Percentiles rank a stretch among this genome's conserved stretches.
These are phyloP conservation scores for Poeciliopsis turneri DNA, from an alignment of 2,797 vertebrate genomes.

Conservation along the genomic window DNA sequence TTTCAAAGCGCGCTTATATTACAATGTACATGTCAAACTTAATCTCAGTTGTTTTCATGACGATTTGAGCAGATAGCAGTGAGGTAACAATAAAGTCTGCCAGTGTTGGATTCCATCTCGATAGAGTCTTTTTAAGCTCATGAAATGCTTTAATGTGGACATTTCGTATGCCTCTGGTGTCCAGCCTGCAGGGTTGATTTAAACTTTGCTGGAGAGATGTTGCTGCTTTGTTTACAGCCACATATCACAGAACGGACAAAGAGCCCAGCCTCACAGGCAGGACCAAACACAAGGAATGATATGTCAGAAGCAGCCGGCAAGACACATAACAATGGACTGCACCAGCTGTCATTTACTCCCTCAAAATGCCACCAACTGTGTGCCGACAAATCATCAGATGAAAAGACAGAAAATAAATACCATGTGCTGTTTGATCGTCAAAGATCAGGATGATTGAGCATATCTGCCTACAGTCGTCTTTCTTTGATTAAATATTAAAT, in stretches of 20 bases:
- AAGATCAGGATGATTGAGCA: not conserved
- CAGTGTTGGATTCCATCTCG: not conserved
- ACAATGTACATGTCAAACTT: not conserved
- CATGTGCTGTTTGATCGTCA: constrained; percentile 6
- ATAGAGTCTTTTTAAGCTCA: not conserved
- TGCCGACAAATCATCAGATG: constrained; percentile 70
- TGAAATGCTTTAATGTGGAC: constrained; percentile 10
- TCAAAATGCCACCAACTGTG: constrained; percentile 72
- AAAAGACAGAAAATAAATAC: constrained; percentile 10
- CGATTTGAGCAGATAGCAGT: not conserved
- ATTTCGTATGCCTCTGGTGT: not conserved
- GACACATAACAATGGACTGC: constrained; percentile 60
- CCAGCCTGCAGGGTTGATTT: constrained; percentile 14
- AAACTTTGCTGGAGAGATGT: constrained; percentile 14
- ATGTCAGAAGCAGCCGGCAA: constrained; percentile 47
- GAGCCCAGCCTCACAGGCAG: constrained; percentile 35
- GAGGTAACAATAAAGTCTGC: not conserved
- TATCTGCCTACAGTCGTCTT: not conserved
- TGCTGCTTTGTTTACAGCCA: constrained; percentile 4
- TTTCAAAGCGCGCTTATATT: not conserved
- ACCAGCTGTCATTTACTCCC: constrained; percentile 62
- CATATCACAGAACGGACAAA: constrained; percentile 15
- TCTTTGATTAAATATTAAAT: not conserved
- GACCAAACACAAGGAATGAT: constrained; percentile 29
- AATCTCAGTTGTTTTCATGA: not conserved